Base-by-base conservation (phyloP, 2,113 vertebrate species). In the Ictalurus punctatus region DNA sequence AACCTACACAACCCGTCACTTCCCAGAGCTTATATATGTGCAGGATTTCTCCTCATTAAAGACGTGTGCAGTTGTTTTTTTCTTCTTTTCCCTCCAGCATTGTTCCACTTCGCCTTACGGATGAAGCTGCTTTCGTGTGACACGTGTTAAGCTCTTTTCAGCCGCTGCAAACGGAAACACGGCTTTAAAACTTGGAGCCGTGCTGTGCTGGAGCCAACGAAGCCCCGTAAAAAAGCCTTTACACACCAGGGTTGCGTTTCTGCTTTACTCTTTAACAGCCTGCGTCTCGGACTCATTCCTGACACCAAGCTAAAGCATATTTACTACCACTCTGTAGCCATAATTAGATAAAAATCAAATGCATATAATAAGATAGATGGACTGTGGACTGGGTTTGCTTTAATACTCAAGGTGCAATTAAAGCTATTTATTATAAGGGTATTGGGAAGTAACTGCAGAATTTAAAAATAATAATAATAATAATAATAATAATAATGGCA, bases 151-250 rank as follows among this genome's bases (percentile, higher is more conserved):
- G 80, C 67, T 89, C 56, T 86, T 40, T 87, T 90, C 56, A 90
- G 65, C 58, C n/a, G 44, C 73, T 82, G 65, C 84, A 87, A 73
- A 90, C 85, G 89, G 82, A 91, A 89, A 91, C 86, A 83, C 56
- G 59, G 87, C 87, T 67, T 71, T 89, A 90, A 91, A 90, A 56
- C 67, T 13, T 19, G 87, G 74, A 83, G 34, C 63, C 92, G 58
- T 88, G 92, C 92, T 92, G 92, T 7, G 92, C 65, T 91, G 91
- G 92, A 88, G 92, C 86, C 91, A 91, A 88, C 74, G 69, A 82
- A 82, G 65, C 74, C 89, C 74, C 81, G 58, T 92, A 91, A 92
- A 92, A 89, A 54, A n/a, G 34, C 6, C 85, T 89, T 91, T 92
- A 91, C 83, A 91, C 69, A 58, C 16, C 71, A 58, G 78, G 71